Evolutionary conservation across 1,140 invertebrate species (phyloP).

Genomic region (Campodea augens): DNA sequence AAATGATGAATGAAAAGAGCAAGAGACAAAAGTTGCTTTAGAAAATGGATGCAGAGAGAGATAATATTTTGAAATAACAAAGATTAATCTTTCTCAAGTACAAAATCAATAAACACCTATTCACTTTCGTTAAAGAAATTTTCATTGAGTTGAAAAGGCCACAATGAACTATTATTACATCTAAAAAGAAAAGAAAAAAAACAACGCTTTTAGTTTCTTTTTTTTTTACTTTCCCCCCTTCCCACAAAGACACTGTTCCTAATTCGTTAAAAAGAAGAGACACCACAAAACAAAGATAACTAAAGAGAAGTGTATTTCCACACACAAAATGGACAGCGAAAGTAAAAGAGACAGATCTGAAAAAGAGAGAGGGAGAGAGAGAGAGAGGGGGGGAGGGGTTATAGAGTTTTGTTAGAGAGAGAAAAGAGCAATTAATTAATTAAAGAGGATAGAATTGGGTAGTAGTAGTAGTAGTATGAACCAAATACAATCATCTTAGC

Average conservation of each 20-base stretch:
- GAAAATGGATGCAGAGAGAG: too few relatives aligned
- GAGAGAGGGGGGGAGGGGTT: not conserved
- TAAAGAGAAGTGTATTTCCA: conserved; percentile 1
- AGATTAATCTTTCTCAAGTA: too few relatives aligned
- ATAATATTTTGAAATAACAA: too few relatives aligned
- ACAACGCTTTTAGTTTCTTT: too few relatives aligned
- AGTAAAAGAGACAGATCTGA: conserved; percentile 1
- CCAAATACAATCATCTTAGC: too few relatives aligned
- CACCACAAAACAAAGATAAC: not conserved
- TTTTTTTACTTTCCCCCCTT: conserved; percentile 1
- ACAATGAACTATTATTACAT: too few relatives aligned
- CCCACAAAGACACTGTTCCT: not conserved
- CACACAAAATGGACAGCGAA: not conserved
- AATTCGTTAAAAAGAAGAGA: not conserved
- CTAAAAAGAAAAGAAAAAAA: too few relatives aligned
- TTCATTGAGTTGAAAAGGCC: too few relatives aligned
- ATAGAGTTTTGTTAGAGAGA: not conserved
- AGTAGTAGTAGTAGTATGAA: too few relatives aligned
- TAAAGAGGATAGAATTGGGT: not conserved
- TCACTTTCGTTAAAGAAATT: too few relatives aligned
- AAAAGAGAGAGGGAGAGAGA: conserved; percentile 9
- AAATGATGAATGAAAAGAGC: not conserved
- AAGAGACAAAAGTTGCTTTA: too few relatives aligned
- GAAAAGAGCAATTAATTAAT: not conserved
- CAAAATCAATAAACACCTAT: too few relatives aligned